A percentile compares a stretch with the other conserved stretches of the same genome.
Conservation (phyloP, 2,797 vertebrate genomes). For the Phalanger gymnotis region DNA sequence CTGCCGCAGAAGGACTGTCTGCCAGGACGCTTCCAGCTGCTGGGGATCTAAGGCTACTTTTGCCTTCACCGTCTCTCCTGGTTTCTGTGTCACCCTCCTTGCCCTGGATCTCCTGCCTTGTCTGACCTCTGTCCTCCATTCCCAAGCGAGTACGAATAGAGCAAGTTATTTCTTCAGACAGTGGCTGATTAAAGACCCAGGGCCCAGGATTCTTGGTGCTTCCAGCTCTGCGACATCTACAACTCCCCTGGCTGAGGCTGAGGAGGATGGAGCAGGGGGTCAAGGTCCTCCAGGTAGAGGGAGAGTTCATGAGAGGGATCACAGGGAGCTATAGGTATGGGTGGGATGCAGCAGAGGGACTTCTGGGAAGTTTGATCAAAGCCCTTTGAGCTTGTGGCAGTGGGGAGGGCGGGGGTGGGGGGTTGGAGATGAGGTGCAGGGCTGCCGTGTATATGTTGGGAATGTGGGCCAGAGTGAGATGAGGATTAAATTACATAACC, state of each 20-base stretch:
- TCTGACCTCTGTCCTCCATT: neutral
- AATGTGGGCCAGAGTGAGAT: neutral
- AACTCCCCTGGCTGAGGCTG: neutral
- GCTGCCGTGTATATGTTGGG: neutral
- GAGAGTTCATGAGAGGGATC: neutral
- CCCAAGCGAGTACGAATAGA: neutral
- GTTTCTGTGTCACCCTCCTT: neutral
- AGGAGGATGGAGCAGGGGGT: neutral
- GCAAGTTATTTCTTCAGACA: neutral
- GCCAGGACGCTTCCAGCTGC: neutral
- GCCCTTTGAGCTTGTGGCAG: neutral
- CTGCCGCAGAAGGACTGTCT: neutral
- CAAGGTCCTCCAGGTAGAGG: neutral
- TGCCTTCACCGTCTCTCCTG: neutral
- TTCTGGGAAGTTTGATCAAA: neutral
- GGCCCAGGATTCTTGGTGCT: neutral
- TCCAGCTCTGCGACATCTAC: neutral
- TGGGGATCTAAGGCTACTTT: neutral
- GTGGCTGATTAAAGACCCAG: neutral
- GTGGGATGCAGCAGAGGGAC: neutral
- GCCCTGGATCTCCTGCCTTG: neutral
- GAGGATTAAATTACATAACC: neutral
- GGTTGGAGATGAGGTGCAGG: neutral
- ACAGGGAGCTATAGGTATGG: neutral
- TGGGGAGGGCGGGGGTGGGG: no score